Evolutionary conservation across 2,888 invertebrate genomes (phyloP), one percentile per base, ranked within the genome.

Genomic region (Drosophila algonquin): DNA sequence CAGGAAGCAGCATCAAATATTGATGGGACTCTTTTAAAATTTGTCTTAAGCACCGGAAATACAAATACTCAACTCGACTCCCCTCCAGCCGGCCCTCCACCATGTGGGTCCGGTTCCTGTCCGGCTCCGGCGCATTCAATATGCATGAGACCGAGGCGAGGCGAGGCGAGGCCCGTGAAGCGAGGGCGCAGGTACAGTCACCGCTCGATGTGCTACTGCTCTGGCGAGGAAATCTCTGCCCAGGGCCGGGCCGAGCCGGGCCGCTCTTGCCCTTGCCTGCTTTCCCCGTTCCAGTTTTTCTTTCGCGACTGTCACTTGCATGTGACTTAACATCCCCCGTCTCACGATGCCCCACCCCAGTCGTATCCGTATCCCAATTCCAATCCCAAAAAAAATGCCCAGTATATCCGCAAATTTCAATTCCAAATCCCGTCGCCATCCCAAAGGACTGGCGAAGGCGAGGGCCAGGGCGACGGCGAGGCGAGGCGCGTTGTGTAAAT

Each of bases 41-140:
- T 83, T 87, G 83, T 83, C 83, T 83, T 83, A 83, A 83, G 83
- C 89, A 83, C 83, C 83, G 83, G 83, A 83, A 89, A 83, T 89
- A 89, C 88, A 89, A 81, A 89, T 74, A 71, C 73, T 71, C 3
- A 14, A 18, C 24, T 24, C 14, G 18, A 16, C 35, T 6, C 16
- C 18, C 14, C 30, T 27, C 16, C 46, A 30, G 30, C 14, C 21
- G 8, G 1, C 21, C 55, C 16, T 18, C 16, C 14, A 44, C 12
- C 27, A 45, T 71, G 50, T 48, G 50, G 32, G 55, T 72, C 50
- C 54, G 51, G 40, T 35, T 60, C 60, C 63, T 63, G 76, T 75
- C 73, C 75, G 73, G 60, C 51, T 46, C 18, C 10, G 61, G 51
- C 53, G 16, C 65, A 81, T 89, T 46, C 57, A 87, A 73, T 81